Evolutionary conservation across 2,888 invertebrate species (phyloP).

Genomic region (Craniophora ligustri): DNA sequence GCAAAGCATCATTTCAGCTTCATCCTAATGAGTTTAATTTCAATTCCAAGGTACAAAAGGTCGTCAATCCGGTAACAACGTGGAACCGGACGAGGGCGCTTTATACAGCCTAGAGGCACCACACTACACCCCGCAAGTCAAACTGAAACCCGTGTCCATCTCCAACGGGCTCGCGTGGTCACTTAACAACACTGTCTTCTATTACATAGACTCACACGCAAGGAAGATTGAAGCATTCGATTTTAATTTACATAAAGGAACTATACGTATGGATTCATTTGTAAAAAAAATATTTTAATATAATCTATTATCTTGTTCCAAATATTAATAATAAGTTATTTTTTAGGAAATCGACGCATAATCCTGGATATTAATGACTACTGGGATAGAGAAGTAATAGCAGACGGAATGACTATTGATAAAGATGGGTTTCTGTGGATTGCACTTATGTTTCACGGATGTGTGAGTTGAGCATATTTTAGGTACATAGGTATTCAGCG

Average conservation of each 20-base stretch:
- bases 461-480: constrained; percentile 80
- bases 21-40: not conserved
- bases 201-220: constrained; percentile 90
- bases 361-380: constrained; percentile 80
- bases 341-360: constrained; percentile 62
- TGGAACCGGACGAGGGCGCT: constrained; percentile 35
- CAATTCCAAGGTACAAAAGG: constrained; percentile 45
- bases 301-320: too few relatives aligned
- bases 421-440: constrained; percentile 91
- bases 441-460: constrained; percentile 87
- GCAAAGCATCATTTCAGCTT: too few relatives aligned
- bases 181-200: constrained; percentile 79
- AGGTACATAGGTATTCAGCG: too few relatives aligned
- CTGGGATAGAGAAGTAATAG: constrained; percentile 55
- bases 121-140: constrained; percentile 54
- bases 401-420: constrained; percentile 92
- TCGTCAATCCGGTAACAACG: constrained; percentile 35
- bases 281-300: too few relatives aligned
- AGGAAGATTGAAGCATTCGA: constrained; percentile 89
- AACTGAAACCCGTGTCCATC: constrained; percentile 79
- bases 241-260: constrained; percentile 85
- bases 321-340: too few relatives aligned
- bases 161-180: constrained; percentile 93
- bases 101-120: constrained; percentile 70
- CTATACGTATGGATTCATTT: constrained; percentile 39